phyloP scores from a whole-genome alignment of 2,797 vertebrate species.

The Ptychobarbus kaznakovi region DNA sequence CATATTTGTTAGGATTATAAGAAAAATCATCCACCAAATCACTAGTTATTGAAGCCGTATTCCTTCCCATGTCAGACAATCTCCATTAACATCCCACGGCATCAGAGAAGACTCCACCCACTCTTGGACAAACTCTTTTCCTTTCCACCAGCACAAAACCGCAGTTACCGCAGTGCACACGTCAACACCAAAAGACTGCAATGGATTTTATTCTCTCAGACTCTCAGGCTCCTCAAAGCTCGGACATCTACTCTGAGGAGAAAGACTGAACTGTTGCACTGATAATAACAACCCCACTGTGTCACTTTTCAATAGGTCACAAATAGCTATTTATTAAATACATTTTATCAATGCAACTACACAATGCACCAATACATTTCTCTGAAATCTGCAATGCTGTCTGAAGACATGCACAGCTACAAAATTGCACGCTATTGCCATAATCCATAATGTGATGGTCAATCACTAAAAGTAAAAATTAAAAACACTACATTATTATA shows the following conservation, averaged over 20 bases:
- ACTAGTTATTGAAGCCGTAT: not conserved
- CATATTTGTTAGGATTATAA: not conserved
- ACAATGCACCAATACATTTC: not conserved
- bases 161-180: not conserved
- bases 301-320: not conserved
- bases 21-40: not conserved
- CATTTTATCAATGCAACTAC: not conserved
- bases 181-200: not conserved
- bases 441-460: not conserved
- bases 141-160: not conserved
- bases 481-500: not conserved
- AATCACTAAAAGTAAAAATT: not conserved
- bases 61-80: not conserved
- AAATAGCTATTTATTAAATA: not conserved
- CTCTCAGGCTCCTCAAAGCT: not conserved
- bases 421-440: not conserved
- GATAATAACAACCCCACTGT: not conserved
- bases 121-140: not conserved
- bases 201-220: not conserved
- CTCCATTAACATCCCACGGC: not conserved
- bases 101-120: not conserved
- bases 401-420: not conserved
- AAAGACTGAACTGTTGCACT: constrained; percentile 3
- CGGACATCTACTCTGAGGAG: not conserved
- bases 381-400: not conserved